These are phyloP conservation scores for Tichodroma muraria DNA, from an alignment of 2,113 vertebrate species.

Conservation along the genomic window DNA sequence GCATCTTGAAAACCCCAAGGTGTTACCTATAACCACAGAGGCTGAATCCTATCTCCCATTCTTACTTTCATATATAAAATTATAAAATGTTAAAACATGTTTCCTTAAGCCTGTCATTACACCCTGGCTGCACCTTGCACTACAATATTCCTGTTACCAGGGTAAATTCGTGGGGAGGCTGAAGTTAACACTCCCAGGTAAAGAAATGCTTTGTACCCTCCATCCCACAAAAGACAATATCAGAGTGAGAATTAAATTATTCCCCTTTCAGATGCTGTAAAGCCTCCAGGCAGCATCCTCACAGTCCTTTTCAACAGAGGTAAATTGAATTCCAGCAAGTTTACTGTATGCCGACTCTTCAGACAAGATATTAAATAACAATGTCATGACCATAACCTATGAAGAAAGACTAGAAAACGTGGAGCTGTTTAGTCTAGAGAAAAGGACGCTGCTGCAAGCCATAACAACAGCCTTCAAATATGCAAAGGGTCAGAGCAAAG, in stretches of 20 bases:
- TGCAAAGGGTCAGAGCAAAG: neutral
- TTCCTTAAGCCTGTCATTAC: neutral
- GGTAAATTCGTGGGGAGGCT: neutral
- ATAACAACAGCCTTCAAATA: neutral
- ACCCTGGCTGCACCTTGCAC: neutral
- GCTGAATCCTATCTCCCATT: neutral
- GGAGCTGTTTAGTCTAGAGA: slow-evolving; percentile 34
- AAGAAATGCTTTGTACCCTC: neutral
- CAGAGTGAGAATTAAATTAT: slow-evolving; percentile 39
- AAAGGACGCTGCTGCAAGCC: neutral
- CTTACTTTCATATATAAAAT: neutral
- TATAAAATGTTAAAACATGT: neutral
- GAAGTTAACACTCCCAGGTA: neutral
- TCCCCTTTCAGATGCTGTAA: neutral
- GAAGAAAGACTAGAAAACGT: neutral
- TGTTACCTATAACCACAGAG: neutral
- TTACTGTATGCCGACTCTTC: neutral
- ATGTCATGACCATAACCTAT: neutral
- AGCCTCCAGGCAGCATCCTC: slow-evolving; percentile 17
- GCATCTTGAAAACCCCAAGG: neutral
- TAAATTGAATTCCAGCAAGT: slow-evolving; percentile 40
- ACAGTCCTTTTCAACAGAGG: slow-evolving; percentile 1
- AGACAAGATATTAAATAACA: slow-evolving; percentile 8
- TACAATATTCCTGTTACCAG: neutral
- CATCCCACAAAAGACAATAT: neutral